Conservation (phyloP, 1,140 invertebrate genomes). For the Akabosia matsudoensis region DNA sequence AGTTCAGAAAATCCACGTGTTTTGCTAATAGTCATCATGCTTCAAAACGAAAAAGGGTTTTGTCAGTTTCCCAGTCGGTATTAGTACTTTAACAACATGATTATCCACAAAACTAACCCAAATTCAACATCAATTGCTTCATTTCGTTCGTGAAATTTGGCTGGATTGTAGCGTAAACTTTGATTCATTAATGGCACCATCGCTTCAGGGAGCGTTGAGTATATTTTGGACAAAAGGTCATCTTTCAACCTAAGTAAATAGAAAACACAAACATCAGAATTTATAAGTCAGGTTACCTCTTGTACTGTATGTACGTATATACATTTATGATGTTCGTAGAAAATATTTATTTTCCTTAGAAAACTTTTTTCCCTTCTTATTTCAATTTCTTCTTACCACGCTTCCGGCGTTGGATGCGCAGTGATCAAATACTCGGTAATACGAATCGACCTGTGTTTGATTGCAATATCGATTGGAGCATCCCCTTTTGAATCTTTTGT, state of each 20-base stretch:
- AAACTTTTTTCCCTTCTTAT: not conserved
- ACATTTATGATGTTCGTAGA: no score
- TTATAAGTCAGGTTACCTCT: no score
- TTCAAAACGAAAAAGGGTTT: no score
- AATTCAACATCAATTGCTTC: conserved; percentile 29
- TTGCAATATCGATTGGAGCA: conserved; percentile 32
- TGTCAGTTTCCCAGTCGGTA: no score
- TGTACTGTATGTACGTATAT: no score
- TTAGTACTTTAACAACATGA: no score
- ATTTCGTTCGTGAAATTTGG: conserved; percentile 32
- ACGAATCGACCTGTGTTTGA: not conserved
- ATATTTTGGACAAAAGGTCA: conserved; percentile 27
- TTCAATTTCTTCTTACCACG: not conserved
- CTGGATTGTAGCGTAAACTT: conserved; percentile 30
- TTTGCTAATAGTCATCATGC: no score
- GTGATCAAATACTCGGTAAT: conserved; percentile 23
- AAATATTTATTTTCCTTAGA: not conserved
- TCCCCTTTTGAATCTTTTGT: conserved; percentile 20
- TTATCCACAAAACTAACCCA: conserved; percentile 16
- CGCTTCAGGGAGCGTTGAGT: conserved; percentile 26
- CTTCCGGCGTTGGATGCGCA: conserved; percentile 8
- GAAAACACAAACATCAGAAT: not conserved
- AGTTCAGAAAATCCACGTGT: no score
- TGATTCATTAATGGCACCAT: conserved; percentile 38
- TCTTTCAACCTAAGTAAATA: conserved; percentile 29